Base-by-base conservation (phyloP, 2,797 vertebrate genomes). In the Phylloscopus collybita region DNA sequence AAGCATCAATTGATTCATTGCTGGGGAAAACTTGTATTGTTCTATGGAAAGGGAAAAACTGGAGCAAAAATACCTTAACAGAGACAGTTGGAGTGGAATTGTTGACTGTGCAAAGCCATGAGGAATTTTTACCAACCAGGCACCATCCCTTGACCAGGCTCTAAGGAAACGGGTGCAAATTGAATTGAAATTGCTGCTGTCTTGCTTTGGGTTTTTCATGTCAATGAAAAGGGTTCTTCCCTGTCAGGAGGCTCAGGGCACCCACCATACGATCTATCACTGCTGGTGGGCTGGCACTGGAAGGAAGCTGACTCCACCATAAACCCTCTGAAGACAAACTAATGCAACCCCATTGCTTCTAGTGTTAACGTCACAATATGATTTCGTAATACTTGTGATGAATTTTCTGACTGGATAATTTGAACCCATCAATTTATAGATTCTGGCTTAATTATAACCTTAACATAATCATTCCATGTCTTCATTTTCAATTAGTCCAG, bases 251-350 rank as follows among this genome's bases (percentile, higher is more conserved):
- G 17, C 22, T 87, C 57, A 59, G 60, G 15, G 36, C 62, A 56
- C 8, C 4, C 36, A 56, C 20, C 3, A 0, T 10, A 8, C 0
- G 1, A 78, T 56, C 26, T 2, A 1, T 27, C 0, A 0, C 18
- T 84, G 44, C 36, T 2, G 1, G 8, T 29, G 44, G 36, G 42
- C 16, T 86, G n/a, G 23, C 29, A 6, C 20, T 38, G 67, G 13
- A 38, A 57, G 47, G 62, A 81, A 69, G 23, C 10, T 59, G 54
- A 13, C 18, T 61, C 44, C 9, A 17, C 67, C 36, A 54, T 42
- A 67, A 82, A 74, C 26, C 4, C 12, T 53, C 42, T 73, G 76
- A 73, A 93, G 42, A 76, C 25, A 86, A 88, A 81, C 45, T 50
- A 60, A 42, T 29, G 47, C 36, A 87, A 26, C 27, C 66, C 51